These are phyloP conservation scores for Lepidocolaptes lacrymiger DNA, from an alignment of 2,797 vertebrate genomes.

Conservation along the genomic window DNA sequence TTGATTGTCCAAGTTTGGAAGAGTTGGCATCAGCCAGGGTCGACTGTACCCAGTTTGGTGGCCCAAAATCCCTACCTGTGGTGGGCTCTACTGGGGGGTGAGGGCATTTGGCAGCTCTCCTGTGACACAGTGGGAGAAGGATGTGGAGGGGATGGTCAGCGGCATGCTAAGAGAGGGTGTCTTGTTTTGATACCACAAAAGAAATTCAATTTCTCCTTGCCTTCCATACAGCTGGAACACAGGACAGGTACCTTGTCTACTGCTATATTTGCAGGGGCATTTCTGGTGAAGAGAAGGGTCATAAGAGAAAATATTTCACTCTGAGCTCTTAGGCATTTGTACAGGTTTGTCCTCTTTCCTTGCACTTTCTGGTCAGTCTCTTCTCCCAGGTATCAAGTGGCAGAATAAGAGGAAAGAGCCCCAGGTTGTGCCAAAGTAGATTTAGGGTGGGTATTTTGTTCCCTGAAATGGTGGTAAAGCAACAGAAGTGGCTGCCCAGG, in stretches of 20 bases:
- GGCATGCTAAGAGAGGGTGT: fast-evolving
- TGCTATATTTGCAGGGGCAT: background rate
- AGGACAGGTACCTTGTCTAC: background rate
- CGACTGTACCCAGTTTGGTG: fast-evolving
- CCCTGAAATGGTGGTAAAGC: background rate
- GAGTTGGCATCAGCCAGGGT: fast-evolving
- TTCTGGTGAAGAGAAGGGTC: background rate
- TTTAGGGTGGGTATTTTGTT: background rate
- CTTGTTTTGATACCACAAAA: fast-evolving
- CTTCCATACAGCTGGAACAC: background rate
- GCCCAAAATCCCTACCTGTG: background rate
- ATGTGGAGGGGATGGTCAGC: fast-evolving
- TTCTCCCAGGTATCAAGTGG: background rate
- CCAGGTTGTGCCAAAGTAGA: background rate
- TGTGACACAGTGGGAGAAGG: background rate
- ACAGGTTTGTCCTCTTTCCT: background rate
- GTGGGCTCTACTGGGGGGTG: background rate
- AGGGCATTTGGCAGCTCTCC: background rate
- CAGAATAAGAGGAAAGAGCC: background rate
- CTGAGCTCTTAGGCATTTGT: fast-evolving
- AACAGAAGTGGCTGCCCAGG: background rate
- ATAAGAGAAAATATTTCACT: background rate
- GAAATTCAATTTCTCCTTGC: background rate
- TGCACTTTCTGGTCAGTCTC: background rate
- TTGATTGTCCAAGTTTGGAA: fast-evolving